Evolutionary conservation across 2,797 vertebrate genomes (phyloP), one percentile per base, ranked within the genome.

Genomic region (Kryptolebias ocellatus): DNA sequence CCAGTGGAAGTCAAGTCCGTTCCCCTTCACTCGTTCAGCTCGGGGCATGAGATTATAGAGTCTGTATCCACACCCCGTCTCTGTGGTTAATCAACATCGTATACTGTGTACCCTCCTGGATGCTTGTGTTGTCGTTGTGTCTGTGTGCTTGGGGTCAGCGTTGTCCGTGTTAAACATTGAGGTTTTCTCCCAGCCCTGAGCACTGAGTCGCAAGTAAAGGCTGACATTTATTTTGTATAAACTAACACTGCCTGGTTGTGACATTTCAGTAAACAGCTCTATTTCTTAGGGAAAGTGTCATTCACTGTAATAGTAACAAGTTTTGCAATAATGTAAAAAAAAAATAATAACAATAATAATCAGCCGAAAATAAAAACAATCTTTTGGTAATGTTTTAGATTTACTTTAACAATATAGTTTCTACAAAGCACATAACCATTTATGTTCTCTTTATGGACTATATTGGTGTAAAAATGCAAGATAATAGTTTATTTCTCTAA

Each of bases 1-100:
- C 90, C 81, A 89, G 79, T 80, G 77, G 80, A 88, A 87, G 83
- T 70, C 73, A 87, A 91, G 85, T 87, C 83, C 63, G 84, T 90
- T 89, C 85, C 77, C 85, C 89, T 88, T 87, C 85, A 77, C 69
- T 85, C 61, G 82, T 85, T 87, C 83, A 78, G 81, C 85, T 78
- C n/a, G 39, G 73, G 75, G 85, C 85, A 79, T 51, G 67, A 85
- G 86, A 89, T 92, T 73, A 85, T 74, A 67, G 65, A 79, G 86
- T 87, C 75, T 83, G 83, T 70, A 80, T 86, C 78, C 47, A 27
- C 76, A 79, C 79, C 74, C 54, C 47, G 15, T 56, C 66, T 79
- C 70, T 71, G 59, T n/a, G 53, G 61, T 52, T 70, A 67, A 83
- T 82, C 83, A 76, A 52, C 73, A 70, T 74, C 59, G 29, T 52